Conservation (phyloP, 2,113 vertebrate species). For the Carassius carassius region DNA sequence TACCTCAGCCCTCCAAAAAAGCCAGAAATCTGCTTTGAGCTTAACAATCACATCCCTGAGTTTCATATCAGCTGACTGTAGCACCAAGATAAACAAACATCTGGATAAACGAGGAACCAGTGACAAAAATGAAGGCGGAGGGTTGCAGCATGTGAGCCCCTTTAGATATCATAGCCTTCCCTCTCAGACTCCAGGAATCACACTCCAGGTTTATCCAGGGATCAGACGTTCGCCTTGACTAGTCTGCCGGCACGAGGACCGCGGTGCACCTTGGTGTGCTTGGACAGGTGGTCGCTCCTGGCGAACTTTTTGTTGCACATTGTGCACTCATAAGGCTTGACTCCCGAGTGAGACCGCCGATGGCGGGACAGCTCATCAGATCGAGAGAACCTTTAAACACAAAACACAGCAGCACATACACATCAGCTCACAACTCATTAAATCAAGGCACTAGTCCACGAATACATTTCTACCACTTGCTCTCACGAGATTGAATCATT, state of each 20-base stretch:
- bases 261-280: constrained; percentile 85
- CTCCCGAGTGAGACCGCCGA: constrained; percentile 85
- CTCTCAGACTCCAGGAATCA: constrained; percentile 7
- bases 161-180: constrained; percentile 36
- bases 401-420: background rate
- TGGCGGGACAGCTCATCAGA: constrained; percentile 88
- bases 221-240: constrained; percentile 70
- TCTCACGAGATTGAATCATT: background rate
- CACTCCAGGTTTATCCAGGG: background rate
- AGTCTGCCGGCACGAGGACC: constrained; percentile 74
- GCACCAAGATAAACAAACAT: constrained; percentile 52
- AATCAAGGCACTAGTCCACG: background rate
- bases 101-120: constrained; percentile 21
- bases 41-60: constrained; percentile 57
- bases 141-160: constrained; percentile 3
- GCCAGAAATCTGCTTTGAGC: constrained; percentile 49
- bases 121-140: constrained; percentile 41
- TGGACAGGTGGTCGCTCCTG: constrained; percentile 86
- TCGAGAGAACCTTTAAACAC: constrained; percentile 79
- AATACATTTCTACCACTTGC: background rate
- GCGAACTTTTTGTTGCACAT: constrained; percentile 87
- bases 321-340: constrained; percentile 83
- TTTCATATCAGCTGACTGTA: constrained; percentile 49
- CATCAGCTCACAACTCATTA: background rate
- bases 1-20: background rate